Percentiles rank a stretch among this genome's conserved stretches.
These are phyloP conservation scores for Peromyscus attwateri DNA, from an alignment of 2,797 vertebrate genomes.

Conservation along the genomic window DNA sequence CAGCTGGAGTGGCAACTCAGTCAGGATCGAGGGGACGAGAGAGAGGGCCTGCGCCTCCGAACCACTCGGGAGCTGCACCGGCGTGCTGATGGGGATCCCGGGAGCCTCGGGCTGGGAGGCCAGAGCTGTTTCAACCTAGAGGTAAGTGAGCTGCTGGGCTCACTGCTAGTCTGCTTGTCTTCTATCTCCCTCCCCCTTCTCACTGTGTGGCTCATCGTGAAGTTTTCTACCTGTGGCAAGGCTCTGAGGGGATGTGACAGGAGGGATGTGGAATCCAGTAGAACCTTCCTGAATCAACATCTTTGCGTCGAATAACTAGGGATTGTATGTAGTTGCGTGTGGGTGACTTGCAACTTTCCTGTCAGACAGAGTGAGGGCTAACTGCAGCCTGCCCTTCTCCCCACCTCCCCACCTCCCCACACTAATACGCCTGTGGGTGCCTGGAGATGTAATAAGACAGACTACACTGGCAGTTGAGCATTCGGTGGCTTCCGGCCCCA, in stretches of 20 bases:
- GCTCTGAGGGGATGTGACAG: neutral
- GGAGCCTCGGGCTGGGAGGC: slow-evolving; percentile 93
- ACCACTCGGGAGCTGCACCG: slow-evolving; percentile 91
- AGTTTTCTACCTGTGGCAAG: neutral
- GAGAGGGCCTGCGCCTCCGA: slow-evolving; percentile 89
- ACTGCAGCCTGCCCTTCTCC: neutral
- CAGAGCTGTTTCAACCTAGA: slow-evolving; percentile 95
- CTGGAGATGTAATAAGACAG: neutral
- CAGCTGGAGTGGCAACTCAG: slow-evolving; percentile 96
- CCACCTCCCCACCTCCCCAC: neutral
- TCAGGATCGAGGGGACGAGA: slow-evolving; percentile 94
- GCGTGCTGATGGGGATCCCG: slow-evolving; percentile 94
- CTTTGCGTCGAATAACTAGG: too few relatives aligned
- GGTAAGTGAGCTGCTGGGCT: slow-evolving; percentile 90
- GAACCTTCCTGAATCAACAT: neutral
- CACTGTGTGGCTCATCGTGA: neutral
- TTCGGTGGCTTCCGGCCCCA: neutral
- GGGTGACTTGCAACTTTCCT: neutral
- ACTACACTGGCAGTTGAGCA: neutral
- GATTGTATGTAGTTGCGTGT: neutral
- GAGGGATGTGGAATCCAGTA: neutral
- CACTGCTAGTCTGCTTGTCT: slow-evolving; percentile 72
- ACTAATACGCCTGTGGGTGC: neutral
- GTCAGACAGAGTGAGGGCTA: neutral
- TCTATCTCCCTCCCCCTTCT: neutral